Evolutionary conservation across 2,113 vertebrate species (phyloP).

Genomic region (Hystrix brachyura): DNA sequence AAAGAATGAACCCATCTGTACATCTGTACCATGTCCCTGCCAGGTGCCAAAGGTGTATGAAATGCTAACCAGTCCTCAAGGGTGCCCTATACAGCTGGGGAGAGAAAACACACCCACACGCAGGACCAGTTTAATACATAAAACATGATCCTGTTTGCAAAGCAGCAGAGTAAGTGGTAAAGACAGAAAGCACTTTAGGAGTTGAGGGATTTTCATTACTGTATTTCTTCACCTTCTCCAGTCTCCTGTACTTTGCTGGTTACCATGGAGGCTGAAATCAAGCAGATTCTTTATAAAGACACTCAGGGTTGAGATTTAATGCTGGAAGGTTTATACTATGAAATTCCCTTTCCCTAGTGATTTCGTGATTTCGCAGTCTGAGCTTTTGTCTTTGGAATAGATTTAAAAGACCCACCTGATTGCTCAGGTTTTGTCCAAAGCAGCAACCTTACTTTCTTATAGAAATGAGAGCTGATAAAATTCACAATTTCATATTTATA

Average conservation of each 20-base stretch:
- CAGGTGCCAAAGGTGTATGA: background rate
- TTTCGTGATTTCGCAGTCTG: slow-evolving; percentile 68
- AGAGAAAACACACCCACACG: slow-evolving; percentile 40
- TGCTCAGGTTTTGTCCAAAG: slow-evolving; percentile 58
- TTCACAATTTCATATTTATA: slow-evolving; percentile 65
- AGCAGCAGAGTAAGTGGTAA: slow-evolving; percentile 27
- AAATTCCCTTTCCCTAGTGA: slow-evolving; percentile 71
- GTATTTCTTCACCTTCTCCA: slow-evolving; percentile 59
- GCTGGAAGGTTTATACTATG: slow-evolving; percentile 64
- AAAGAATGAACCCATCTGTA: background rate
- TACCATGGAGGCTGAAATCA: slow-evolving; percentile 70
- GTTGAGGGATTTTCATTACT: slow-evolving; percentile 49
- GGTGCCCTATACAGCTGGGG: background rate
- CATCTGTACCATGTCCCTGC: background rate
- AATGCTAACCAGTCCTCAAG: background rate
- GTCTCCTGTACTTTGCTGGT: slow-evolving; percentile 74
- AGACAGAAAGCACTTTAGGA: slow-evolving; percentile 60
- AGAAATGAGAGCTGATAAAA: slow-evolving; percentile 62
- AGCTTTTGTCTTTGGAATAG: slow-evolving; percentile 69
- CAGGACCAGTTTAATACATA: slow-evolving; percentile 23
- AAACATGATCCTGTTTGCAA: slow-evolving; percentile 28
- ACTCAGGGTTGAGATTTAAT: slow-evolving; percentile 67
- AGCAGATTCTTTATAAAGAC: slow-evolving; percentile 75
- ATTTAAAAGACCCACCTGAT: slow-evolving; percentile 61
- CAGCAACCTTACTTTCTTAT: slow-evolving; percentile 42